Conservation (phyloP, 2,113 vertebrate species). For the Lampris megalopsis region DNA sequence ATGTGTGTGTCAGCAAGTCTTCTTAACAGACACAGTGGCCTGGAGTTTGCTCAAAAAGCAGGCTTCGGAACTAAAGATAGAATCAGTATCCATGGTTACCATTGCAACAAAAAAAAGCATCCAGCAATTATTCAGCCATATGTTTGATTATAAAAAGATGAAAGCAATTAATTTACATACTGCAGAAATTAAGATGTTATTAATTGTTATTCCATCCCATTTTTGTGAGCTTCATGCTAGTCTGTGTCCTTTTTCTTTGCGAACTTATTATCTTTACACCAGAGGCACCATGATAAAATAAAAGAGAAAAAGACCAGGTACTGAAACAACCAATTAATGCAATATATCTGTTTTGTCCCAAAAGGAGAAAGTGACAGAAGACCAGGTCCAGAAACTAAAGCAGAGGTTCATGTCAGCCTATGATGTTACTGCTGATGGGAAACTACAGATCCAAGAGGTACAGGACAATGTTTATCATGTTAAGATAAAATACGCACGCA, state of each 20-base stretch:
- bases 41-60: neutral
- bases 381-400: conserved; percentile 86
- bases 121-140: conserved; percentile 23
- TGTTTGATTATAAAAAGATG: neutral
- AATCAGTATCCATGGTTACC: conserved; percentile 63
- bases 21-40: neutral
- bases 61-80: neutral
- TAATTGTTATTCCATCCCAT: too few species aligned
- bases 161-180: too few species aligned
- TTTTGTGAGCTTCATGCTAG: neutral
- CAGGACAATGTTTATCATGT: neutral
- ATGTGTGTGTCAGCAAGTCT: too few species aligned
- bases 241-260: too few species aligned
- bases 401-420: conserved; percentile 87
- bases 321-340: neutral
- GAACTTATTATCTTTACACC: too few species aligned
- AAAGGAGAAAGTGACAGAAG: conserved; percentile 85
- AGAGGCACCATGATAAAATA: too few species aligned
- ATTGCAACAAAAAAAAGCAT: conserved; percentile 38
- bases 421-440: conserved; percentile 83
- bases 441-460: conserved; percentile 92
- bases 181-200: too few species aligned
- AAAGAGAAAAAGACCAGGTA: too few species aligned
- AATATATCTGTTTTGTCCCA: conserved; percentile 11
- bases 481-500: too few species aligned